Percentiles rank a stretch among this genome's conserved stretches.
Evolutionary conservation across 2,113 vertebrate genomes (phyloP).

Genomic region (Tragelaphus scriptus): DNA sequence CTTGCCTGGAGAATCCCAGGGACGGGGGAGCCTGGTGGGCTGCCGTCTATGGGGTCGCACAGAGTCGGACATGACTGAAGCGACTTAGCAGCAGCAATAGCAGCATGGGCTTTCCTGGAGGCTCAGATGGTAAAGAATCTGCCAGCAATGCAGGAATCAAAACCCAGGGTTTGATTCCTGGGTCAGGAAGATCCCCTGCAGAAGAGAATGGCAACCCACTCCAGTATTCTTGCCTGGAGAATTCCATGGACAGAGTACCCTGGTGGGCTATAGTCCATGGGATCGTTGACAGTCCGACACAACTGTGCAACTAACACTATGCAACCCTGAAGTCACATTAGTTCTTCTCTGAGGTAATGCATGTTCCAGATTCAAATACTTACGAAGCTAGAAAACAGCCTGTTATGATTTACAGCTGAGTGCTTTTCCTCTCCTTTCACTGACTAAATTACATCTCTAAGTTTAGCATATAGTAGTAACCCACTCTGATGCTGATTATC

Average conservation of each 20-base stretch:
- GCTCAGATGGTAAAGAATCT: background rate
- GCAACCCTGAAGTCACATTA: background rate
- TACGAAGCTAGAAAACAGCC: background rate
- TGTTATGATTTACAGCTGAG: background rate
- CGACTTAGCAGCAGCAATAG: no score
- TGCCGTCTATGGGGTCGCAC: fast-evolving
- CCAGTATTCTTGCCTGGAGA: background rate
- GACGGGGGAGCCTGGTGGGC: fast-evolving
- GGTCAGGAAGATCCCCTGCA: background rate
- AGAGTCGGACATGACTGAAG: no score
- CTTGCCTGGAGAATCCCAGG: no score
- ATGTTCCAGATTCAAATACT: background rate
- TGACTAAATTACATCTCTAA: background rate
- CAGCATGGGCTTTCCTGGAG: background rate
- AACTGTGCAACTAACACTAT: background rate
- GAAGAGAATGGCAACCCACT: background rate
- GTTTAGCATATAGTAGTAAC: background rate
- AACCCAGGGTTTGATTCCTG: background rate
- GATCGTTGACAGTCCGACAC: background rate
- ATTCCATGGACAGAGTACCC: background rate
- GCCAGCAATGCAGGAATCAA: background rate
- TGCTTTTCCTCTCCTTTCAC: background rate
- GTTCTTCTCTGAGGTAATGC: background rate
- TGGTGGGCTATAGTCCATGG: background rate
- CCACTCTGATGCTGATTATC: background rate